A percentile compares a stretch with the other conserved stretches of the same genome.
phyloP scores from a whole-genome alignment of 2,113 vertebrate genomes.

The Centrocercus urophasianus region DNA sequence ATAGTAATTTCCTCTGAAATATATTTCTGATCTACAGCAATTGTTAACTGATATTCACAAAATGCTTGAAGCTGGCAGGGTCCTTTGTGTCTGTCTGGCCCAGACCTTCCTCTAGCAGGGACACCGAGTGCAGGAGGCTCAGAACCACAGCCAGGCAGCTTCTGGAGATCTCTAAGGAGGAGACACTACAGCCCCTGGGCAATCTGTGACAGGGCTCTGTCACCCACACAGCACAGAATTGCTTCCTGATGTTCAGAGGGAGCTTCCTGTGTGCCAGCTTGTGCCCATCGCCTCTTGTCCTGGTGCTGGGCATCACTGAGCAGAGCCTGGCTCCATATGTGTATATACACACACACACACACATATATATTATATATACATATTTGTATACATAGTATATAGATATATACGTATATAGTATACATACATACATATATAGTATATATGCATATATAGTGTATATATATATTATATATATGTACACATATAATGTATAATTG shows the following conservation, averaged over 20 bases:
- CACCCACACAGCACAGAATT: not conserved
- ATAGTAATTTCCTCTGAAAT: not conserved
- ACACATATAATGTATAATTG: not conserved
- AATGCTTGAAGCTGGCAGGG: not conserved
- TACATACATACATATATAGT: too few species aligned
- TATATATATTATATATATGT: not conserved
- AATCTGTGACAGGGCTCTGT: not conserved
- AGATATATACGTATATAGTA: too few species aligned
- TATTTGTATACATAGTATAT: too few species aligned
- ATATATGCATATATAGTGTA: too few species aligned
- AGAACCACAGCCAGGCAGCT: not conserved
- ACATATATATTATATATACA: too few species aligned
- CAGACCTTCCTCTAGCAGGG: not conserved
- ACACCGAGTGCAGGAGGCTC: not conserved
- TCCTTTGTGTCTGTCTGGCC: too few species aligned
- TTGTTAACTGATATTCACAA: not conserved
- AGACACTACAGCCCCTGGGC: not conserved
- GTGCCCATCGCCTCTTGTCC: not conserved
- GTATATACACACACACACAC: not conserved
- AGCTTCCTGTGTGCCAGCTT: not conserved
- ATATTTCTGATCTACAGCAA: not conserved
- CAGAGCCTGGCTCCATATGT: rapidly evolving
- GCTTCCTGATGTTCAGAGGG: not conserved
- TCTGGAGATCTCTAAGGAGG: not conserved
- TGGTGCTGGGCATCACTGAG: not conserved